Conservation (phyloP, 2,113 vertebrate species). For the Nesospiza acunhae region DNA sequence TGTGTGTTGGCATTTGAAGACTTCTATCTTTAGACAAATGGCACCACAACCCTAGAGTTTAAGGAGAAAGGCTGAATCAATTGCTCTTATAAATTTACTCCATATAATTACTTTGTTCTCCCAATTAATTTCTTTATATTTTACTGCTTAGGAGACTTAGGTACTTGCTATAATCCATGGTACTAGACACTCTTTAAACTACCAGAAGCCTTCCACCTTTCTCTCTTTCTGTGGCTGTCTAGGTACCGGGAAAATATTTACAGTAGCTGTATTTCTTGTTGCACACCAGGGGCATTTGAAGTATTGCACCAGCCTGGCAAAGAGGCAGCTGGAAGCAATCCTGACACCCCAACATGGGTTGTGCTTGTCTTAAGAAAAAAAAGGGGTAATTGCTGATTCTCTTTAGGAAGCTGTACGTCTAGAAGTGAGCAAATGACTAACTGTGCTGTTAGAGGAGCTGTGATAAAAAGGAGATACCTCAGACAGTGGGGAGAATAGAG, state of each 20-base stretch:
- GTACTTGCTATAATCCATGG: background rate
- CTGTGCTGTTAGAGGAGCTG: background rate
- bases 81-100: background rate
- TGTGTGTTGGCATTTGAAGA: background rate
- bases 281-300: background rate
- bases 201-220: background rate
- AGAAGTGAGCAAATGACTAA: background rate
- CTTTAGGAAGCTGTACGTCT: background rate
- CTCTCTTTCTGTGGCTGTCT: background rate
- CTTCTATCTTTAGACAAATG: background rate
- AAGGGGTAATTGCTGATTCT: background rate
- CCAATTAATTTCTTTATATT: background rate
- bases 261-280: background rate
- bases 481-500: background rate
- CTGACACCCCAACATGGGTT: rapidly evolving
- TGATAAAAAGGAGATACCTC: background rate
- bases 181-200: background rate
- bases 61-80: background rate
- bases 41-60: background rate
- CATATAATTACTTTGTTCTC: background rate
- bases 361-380: background rate
- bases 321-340: background rate
- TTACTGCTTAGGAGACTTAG: background rate
- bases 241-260: background rate
- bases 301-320: background rate